Percentiles rank a stretch among this genome's conserved stretches.
Conservation (phyloP, 2,797 vertebrate species). For the Manis javanica region DNA sequence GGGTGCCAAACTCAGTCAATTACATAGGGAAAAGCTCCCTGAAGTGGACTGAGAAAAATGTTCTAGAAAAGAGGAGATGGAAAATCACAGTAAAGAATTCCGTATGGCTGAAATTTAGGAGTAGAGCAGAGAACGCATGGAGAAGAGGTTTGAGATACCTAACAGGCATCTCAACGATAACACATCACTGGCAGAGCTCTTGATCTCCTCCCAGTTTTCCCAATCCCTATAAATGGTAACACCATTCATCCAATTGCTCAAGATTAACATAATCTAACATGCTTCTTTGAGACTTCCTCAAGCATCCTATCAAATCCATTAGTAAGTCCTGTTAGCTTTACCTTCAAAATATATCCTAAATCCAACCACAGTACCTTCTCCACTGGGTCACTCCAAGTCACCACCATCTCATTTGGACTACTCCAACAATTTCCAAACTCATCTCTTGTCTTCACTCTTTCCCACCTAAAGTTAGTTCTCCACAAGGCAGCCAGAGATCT, state of each 20-base stretch:
- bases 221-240: neutral
- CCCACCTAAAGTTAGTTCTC: neutral
- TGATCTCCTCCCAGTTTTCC: neutral
- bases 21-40: neutral
- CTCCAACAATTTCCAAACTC: neutral
- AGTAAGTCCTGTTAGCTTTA: neutral
- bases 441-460: neutral
- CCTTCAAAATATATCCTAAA: neutral
- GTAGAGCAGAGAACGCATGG: neutral
- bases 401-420: neutral
- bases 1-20: neutral
- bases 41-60: neutral
- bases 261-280: neutral
- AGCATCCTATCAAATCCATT: neutral
- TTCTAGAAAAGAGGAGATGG: neutral
- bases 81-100: constrained; percentile 2
- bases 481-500: neutral
- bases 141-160: neutral
- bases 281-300: neutral
- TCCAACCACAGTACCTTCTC: neutral
- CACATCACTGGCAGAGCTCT: neutral
- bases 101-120: neutral
- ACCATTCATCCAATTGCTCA: neutral
- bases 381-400: neutral
- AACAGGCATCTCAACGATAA: neutral